A percentile compares a stretch with the other conserved stretches of the same genome.
Conservation (phyloP, 92 coral and sea anemone species). For the Anthopleura xanthogrammica region DNA sequence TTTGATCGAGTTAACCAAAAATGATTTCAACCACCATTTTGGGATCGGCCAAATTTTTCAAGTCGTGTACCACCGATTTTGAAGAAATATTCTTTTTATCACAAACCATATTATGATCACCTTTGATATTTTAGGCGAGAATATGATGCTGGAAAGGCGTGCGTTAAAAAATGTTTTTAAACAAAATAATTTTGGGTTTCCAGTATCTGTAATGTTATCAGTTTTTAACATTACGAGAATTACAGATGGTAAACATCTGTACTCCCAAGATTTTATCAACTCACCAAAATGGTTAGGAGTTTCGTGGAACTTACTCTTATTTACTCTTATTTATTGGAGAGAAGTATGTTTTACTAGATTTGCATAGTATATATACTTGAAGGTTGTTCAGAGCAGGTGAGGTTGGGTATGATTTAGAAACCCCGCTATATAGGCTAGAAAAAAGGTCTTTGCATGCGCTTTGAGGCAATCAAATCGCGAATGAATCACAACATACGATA, state of each 20-base stretch:
- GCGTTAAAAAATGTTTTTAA: no score
- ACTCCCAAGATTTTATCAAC: neutral
- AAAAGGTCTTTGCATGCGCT: neutral
- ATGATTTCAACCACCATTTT: no score
- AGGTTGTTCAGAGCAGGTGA: neutral
- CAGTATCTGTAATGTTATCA: neutral
- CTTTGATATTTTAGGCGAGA: no score
- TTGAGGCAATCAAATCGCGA: neutral
- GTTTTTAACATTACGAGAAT: neutral
- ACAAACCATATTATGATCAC: no score
- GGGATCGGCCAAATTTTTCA: no score
- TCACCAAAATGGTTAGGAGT: neutral
- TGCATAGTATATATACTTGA: neutral
- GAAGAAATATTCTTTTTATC: no score
- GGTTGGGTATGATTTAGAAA: neutral
- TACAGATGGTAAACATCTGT: constrained; percentile 1
- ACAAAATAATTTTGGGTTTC: neutral
- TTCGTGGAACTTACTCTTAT: neutral
- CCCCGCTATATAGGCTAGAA: neutral
- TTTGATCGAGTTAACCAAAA: no score
- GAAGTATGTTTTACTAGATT: neutral
- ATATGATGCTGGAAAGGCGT: no score
- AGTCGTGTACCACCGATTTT: no score
- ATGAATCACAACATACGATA: no score
- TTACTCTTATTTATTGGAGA: neutral